Evolutionary conservation across 37 sponge, comb jelly and placozoan species (phyloP).

Genomic region (Tethya wilhelma): DNA sequence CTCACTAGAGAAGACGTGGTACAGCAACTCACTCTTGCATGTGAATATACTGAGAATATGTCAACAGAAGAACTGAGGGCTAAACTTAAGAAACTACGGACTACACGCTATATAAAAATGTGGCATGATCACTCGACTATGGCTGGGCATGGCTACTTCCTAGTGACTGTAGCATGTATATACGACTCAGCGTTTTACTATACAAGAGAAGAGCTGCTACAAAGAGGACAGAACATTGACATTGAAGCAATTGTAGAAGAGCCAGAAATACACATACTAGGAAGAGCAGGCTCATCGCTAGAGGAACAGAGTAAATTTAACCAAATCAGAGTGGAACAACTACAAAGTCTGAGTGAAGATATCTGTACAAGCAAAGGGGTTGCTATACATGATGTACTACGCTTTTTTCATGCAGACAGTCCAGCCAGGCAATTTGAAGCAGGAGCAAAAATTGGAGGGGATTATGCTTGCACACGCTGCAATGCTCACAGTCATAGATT

Average conservation of each 20-base stretch:
- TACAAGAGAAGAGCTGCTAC: not conserved
- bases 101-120: no score
- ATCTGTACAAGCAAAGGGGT: not conserved
- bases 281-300: not conserved
- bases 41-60: no score
- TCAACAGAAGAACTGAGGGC: no score
- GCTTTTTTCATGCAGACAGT: slow-evolving; percentile 29
- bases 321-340: not conserved
- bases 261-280: slow-evolving; percentile 29
- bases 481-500: not conserved
- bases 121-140: slow-evolving; percentile 40
- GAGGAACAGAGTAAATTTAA: slow-evolving; percentile 12
- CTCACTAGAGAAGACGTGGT: no score
- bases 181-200: slow-evolving; percentile 22
- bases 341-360: not conserved
- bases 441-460: slow-evolving; percentile 22
- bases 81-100: no score
- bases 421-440: slow-evolving; percentile 40
- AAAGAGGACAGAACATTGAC: not conserved
- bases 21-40: no score
- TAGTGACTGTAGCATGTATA: not conserved
- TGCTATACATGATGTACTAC: not conserved
- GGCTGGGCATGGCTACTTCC: slow-evolving; percentile 16
- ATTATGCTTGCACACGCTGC: slow-evolving; percentile 27
- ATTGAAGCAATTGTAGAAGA: slow-evolving; percentile 23